Percentiles rank a stretch among this genome's conserved stretches.
Conservation (phyloP, 2,797 vertebrate genomes). For the Clarias laeviceps region DNA sequence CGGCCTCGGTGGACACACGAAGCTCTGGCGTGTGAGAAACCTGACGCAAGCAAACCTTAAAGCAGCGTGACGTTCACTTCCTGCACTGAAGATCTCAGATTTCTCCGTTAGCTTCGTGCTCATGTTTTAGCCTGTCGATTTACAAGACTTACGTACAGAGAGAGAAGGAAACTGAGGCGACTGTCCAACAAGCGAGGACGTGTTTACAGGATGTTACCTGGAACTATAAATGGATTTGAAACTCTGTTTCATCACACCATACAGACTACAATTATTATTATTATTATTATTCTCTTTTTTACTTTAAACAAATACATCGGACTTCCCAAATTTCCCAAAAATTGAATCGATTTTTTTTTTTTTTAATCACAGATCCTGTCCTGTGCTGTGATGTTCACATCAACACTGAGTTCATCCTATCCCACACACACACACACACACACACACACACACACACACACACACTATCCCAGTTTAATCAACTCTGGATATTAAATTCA, state of each 20-base stretch:
- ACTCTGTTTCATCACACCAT: background rate
- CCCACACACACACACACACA: background rate
- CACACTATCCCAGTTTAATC: background rate
- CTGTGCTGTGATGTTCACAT: conserved; percentile 4
- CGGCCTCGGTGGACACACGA: conserved; percentile 7
- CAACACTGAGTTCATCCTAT: background rate
- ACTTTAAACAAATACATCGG: background rate
- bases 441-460: conserved; percentile 6
- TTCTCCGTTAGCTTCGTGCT: conserved; percentile 5
- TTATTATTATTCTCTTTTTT: background rate
- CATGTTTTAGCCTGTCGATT: conserved; percentile 21
- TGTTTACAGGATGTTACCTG: background rate
- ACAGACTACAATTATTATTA: background rate
- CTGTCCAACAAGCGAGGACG: background rate
- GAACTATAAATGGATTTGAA: background rate
- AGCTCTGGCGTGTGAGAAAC: conserved; percentile 23
- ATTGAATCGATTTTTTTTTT: conserved; percentile 36
- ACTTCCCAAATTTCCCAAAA: background rate
- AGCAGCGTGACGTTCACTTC: background rate
- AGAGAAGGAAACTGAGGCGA: background rate
- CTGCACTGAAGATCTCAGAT: background rate
- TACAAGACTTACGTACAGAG: background rate
- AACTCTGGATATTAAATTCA: background rate
- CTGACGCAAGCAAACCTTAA: background rate
- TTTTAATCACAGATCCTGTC: conserved; percentile 41